A percentile compares a stretch with the other conserved stretches of the same genome.
phyloP scores from a whole-genome alignment of 92 coral and sea anemone species.

The Siderastrea siderea region DNA sequence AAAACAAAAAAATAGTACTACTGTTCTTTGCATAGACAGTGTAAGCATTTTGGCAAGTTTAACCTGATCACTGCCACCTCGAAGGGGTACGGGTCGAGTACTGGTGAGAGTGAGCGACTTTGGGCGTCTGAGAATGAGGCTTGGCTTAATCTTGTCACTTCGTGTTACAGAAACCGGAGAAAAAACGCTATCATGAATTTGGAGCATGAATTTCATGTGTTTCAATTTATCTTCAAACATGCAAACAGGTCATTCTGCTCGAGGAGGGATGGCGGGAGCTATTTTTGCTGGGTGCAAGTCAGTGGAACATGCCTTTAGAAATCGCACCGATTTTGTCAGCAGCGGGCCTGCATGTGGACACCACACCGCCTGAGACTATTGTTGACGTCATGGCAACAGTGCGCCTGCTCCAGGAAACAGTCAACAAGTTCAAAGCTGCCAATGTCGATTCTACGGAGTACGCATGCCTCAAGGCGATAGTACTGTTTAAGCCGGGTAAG shows the following conservation, averaged over 20 bases:
- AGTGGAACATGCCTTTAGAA: conserved; percentile 96
- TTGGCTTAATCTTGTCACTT: no score
- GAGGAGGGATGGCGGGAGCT: conserved; percentile 99
- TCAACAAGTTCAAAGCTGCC: conserved; percentile 90
- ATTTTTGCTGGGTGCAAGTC: conserved; percentile 96
- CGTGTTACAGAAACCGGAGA: no score
- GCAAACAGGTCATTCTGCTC: conserved; percentile 80
- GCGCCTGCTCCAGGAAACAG: conserved; percentile 95
- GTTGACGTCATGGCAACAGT: conserved; percentile 99
- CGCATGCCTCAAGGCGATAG: conserved; percentile 98
- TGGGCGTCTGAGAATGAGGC: no score
- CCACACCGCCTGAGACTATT: conserved; percentile 97
- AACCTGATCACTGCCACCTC: no score
- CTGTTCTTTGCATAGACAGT: no score
- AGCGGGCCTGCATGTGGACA: conserved; percentile 98
- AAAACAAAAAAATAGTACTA: no score
- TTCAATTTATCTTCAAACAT: no score
- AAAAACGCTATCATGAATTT: no score
- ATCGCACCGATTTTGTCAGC: conserved; percentile 99
- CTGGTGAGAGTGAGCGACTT: no score
- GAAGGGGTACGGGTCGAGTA: no score
- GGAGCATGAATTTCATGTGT: no score
- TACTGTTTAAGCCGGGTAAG: conserved; percentile 96
- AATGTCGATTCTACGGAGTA: conserved; percentile 96
- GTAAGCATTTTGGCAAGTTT: no score